phyloP scores from a whole-genome alignment of 2,797 vertebrate species.

The Argya squamiceps region DNA sequence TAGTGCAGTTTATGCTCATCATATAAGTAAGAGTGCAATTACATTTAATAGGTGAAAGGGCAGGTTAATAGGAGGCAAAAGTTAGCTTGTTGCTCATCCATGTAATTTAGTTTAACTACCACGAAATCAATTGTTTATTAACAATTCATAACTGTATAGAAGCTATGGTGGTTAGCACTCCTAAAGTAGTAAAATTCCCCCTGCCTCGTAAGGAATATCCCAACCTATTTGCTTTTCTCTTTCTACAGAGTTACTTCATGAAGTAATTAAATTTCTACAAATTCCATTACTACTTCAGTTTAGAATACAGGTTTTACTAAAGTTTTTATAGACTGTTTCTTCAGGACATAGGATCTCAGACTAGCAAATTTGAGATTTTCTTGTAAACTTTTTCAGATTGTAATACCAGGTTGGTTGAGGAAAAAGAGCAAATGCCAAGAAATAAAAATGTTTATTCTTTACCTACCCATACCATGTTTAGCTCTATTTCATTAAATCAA shows the following conservation, averaged over 20 bases:
- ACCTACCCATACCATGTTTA: neutral
- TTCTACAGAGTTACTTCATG: neutral
- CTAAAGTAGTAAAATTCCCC: accelerated
- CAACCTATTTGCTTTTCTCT: neutral
- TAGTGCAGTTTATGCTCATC: neutral
- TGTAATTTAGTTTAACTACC: neutral
- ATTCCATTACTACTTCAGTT: neutral
- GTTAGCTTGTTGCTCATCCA: neutral
- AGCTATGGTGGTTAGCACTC: neutral
- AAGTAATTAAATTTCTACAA: no score
- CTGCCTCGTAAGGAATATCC: neutral
- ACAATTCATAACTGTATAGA: neutral
- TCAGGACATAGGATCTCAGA: neutral
- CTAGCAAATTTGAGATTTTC: neutral
- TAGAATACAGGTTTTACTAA: neutral
- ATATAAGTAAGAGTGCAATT: neutral
- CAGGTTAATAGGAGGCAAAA: constrained; percentile 9
- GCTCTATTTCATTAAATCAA: neutral
- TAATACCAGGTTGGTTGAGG: neutral
- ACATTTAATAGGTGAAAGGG: constrained; percentile 29
- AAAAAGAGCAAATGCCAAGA: neutral
- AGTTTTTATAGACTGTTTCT: neutral
- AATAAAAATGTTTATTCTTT: neutral
- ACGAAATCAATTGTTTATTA: neutral
- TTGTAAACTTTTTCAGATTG: neutral